phyloP scores from a whole-genome alignment of 2,888 invertebrate genomes.

The Drosophila kanekoi region DNA sequence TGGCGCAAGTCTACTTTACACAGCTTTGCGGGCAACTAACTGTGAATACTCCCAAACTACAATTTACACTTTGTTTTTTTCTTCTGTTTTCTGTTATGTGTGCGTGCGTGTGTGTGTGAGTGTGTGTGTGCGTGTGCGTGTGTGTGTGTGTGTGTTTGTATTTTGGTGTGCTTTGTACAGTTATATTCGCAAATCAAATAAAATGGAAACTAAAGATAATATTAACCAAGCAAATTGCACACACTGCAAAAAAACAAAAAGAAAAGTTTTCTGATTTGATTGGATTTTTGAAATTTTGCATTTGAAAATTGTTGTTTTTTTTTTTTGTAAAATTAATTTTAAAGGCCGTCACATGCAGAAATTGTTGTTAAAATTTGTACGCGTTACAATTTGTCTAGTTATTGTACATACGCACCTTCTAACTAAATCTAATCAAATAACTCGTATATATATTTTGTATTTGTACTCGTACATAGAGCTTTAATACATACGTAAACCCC shows the following conservation, averaged over 20 bases:
- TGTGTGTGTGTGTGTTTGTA: constrained; percentile 22
- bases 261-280: constrained; percentile 53
- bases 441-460: constrained; percentile 44
- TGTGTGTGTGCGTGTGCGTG: constrained; percentile 21
- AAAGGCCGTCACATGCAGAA: constrained; percentile 39
- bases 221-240: constrained; percentile 20
- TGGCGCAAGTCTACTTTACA: no score
- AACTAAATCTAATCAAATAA: constrained; percentile 6
- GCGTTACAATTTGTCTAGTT: constrained; percentile 54
- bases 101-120: constrained; percentile 28
- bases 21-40: no score
- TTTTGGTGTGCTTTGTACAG: constrained; percentile 39
- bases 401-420: constrained; percentile 56
- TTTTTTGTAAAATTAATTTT: constrained; percentile 53
- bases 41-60: no score
- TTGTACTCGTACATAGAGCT: constrained; percentile 45
- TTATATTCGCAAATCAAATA: constrained; percentile 38
- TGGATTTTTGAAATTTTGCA: constrained; percentile 68
- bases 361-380: constrained; percentile 66
- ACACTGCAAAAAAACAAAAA: not conserved
- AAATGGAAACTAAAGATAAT: constrained; percentile 31
- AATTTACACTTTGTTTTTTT: constrained; percentile 30
- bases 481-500: constrained; percentile 38
- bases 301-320: constrained; percentile 55
- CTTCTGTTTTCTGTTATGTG: constrained; percentile 30